Base-by-base conservation (phyloP, 2,113 vertebrate species). In the Ploceus nigricollis region DNA sequence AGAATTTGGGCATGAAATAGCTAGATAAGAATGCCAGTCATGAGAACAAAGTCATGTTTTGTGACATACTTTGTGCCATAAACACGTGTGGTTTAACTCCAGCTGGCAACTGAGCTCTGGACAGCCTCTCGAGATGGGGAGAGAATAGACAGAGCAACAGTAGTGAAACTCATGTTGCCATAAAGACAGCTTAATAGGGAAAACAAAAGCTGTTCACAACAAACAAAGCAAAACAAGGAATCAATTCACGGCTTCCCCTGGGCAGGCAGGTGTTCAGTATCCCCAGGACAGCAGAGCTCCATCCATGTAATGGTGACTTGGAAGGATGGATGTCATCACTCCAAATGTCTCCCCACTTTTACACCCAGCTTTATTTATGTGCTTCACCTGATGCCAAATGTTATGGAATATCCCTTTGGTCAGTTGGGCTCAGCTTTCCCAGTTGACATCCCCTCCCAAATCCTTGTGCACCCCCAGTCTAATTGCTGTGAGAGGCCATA, bases 41-140 rank as follows among this genome's bases (percentile, higher is more conserved):
- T 16, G 44, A 71, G 27, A 58, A 57, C 1, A 27, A 63, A 44
- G 39, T 18, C 9, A 15, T 35, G 15, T 48, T 78, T 71, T 50
- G 17, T 66, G 15, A 51, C 13, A 30, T 11, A 17, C 3, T 66
- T 86, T 33, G 5, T 54, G 11, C 15, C 24, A 51, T 44, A 61
- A 61, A 70, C 23, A 66, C 13, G 18, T 2, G 3, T n/a, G 20
- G 7, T 66, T 81, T 60, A 40, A 40, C 13, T 82, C 39, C 78
- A 82, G 39, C 45, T 60, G 69, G 24, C 9, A 75, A 4, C 28
- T 12, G 39, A 82, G 11, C 13, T 39, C 53, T 65, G 53, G 51
- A 16, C 27, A 58, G 27, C 3, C 13, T 3, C 35, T 57, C 1
- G 0, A 27, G 8, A 15, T 14, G 13, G 11, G 37, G 19, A 73